phyloP scores from a whole-genome alignment of 1,140 invertebrate genomes.

The Trichonephila clavipes region DNA sequence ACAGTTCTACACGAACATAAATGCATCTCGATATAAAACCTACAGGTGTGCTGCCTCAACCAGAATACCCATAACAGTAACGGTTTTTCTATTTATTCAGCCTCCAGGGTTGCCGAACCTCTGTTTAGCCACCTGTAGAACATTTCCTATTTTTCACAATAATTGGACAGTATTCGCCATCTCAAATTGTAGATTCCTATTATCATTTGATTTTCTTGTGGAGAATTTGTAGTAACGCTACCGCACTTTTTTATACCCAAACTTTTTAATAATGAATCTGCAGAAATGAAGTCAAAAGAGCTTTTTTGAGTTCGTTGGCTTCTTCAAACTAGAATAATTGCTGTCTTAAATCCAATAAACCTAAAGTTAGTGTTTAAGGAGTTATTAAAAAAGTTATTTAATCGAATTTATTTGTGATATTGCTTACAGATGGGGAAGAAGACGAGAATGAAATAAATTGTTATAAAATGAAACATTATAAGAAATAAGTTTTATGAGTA shows the following conservation, averaged over 20 bases:
- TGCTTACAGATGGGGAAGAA: too few relatives aligned
- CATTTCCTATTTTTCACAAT: constrained; percentile 65
- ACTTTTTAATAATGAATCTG: constrained; percentile 14
- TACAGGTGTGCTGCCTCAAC: constrained; percentile 64
- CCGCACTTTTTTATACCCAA: background rate
- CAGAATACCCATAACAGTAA: constrained; percentile 58
- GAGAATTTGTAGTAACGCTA: background rate
- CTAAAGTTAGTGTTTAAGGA: background rate
- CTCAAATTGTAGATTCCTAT: constrained; percentile 45
- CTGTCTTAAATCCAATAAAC: background rate
- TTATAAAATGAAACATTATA: too few relatives aligned
- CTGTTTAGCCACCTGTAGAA: constrained; percentile 69
- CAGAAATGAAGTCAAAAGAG: background rate
- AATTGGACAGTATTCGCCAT: constrained; percentile 71
- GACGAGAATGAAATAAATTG: too few relatives aligned
- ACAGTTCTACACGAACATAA: constrained; percentile 10
- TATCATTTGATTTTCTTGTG: constrained; percentile 12
- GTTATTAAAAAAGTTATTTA: too few relatives aligned
- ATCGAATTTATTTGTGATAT: too few relatives aligned
- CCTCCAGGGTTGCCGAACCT: constrained; percentile 64
- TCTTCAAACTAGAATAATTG: background rate
- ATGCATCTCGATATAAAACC: constrained; percentile 60
- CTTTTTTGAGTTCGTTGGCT: constrained; percentile 38
- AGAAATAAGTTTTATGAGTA: too few relatives aligned
- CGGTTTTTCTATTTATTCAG: constrained; percentile 75